Conservation (phyloP, 2,797 vertebrate genomes). For the Muraenolepis orangiensis region DNA sequence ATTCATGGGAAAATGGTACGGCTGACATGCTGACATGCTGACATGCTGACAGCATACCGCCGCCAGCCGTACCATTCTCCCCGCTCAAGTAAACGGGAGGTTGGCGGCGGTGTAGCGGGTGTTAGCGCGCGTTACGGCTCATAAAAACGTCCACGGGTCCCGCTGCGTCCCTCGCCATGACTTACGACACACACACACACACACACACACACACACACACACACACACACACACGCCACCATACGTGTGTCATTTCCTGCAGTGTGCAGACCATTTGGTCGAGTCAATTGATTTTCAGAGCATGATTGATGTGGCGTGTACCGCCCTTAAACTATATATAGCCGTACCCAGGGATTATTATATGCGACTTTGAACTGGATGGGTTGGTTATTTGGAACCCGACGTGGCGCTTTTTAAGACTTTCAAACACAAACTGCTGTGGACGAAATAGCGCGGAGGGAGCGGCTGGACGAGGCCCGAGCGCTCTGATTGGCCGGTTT, state of each 20-base stretch:
- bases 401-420: constrained; percentile 49
- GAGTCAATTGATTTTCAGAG: constrained; percentile 49
- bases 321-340: constrained; percentile 33
- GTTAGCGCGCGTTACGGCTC: no score
- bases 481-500: constrained; percentile 1
- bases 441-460: constrained; percentile 29
- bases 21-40: no score
- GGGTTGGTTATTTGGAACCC: constrained; percentile 38
- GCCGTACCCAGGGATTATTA: constrained; percentile 40
- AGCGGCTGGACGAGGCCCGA: constrained; percentile 1
- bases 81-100: no score
- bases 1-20: no score
- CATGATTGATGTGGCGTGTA: constrained; percentile 50
- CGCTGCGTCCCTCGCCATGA: constrained; percentile 4
- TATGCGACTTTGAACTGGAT: constrained; percentile 21
- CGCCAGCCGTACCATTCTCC: no score
- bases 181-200: constrained; percentile 12
- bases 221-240: constrained; percentile 22
- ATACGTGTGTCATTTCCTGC: constrained; percentile 37
- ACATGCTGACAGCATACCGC: no score
- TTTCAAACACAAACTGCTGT: constrained; percentile 42
- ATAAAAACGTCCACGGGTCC: no score
- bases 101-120: no score
- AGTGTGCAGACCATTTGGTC: constrained; percentile 41
- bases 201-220: constrained; percentile 17